These are phyloP conservation scores for Zonotrichia leucophrys DNA, from an alignment of 2,113 vertebrate genomes.

Conservation along the genomic window DNA sequence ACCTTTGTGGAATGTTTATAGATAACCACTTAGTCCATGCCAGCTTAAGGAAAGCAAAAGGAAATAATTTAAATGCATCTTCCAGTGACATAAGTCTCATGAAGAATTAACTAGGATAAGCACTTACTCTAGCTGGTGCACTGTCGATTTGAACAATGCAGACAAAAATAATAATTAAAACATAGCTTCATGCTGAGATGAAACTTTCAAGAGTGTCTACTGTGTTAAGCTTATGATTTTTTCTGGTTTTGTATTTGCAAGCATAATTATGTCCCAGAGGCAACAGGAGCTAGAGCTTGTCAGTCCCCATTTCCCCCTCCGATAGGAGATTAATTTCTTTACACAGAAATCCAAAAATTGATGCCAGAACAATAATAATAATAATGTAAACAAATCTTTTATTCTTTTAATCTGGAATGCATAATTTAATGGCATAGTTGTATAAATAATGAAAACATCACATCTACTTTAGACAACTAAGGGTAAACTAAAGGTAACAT, in stretches of 20 bases:
- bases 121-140: conserved; percentile 57
- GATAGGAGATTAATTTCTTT: conserved; percentile 63
- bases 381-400: conserved; percentile 57
- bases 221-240: conserved; percentile 69
- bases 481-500: conserved; percentile 57
- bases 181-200: conserved; percentile 71
- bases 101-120: conserved; percentile 70
- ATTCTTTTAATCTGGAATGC: conserved; percentile 60
- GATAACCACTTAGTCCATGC: conserved; percentile 23
- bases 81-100: conserved; percentile 63
- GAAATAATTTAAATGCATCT: conserved; percentile 63
- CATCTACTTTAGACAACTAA: conserved; percentile 65
- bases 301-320: conserved; percentile 41
- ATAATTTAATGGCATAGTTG: conserved; percentile 52
- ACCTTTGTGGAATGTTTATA: conserved; percentile 11
- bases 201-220: conserved; percentile 66
- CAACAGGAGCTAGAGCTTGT: conserved; percentile 61
- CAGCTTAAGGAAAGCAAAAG: conserved; percentile 31
- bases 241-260: conserved; percentile 61
- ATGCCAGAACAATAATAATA: conserved; percentile 60
- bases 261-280: conserved; percentile 67
- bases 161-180: conserved; percentile 74
- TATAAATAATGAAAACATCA: conserved; percentile 70
- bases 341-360: conserved; percentile 64
- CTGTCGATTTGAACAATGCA: conserved; percentile 57